Percentiles rank a stretch among this genome's conserved stretches.
Evolutionary conservation across 1,140 invertebrate species (phyloP).

Genomic region (Drosophila equinoxialis): DNA sequence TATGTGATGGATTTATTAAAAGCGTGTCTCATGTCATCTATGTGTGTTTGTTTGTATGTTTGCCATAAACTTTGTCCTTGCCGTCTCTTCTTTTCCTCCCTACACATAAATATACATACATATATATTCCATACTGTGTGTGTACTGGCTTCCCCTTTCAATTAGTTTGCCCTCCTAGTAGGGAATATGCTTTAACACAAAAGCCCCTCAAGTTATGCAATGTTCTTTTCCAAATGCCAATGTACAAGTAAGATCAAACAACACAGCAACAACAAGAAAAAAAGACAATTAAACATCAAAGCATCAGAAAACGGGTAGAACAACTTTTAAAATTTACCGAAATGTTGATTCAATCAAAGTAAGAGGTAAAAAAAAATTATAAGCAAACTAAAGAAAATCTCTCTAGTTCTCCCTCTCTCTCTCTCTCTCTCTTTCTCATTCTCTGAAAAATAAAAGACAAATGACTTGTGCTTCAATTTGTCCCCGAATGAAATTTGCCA

Average conservation of each 20-base stretch:
- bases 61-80: constrained; percentile 64
- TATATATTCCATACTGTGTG: background rate
- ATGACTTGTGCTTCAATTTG: background rate
- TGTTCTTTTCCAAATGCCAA: background rate
- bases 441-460: no score
- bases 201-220: constrained; percentile 7
- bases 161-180: background rate
- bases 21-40: constrained; percentile 60
- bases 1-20: constrained; percentile 81
- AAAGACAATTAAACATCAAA: constrained; percentile 7
- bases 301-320: background rate
- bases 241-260: background rate
- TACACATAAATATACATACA: background rate
- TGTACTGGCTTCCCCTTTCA: constrained; percentile 1
- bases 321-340: background rate
- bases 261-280: no score
- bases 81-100: constrained; percentile 56
- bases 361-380: background rate
- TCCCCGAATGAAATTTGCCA: background rate
- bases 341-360: background rate
- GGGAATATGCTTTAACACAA: constrained; percentile 23
- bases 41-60: constrained; percentile 35
- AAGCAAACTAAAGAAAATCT: no score
- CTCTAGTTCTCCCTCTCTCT: no score
- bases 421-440: no score